phyloP scores from a whole-genome alignment of 1,140 invertebrate species.

The Megalopta genalis region DNA sequence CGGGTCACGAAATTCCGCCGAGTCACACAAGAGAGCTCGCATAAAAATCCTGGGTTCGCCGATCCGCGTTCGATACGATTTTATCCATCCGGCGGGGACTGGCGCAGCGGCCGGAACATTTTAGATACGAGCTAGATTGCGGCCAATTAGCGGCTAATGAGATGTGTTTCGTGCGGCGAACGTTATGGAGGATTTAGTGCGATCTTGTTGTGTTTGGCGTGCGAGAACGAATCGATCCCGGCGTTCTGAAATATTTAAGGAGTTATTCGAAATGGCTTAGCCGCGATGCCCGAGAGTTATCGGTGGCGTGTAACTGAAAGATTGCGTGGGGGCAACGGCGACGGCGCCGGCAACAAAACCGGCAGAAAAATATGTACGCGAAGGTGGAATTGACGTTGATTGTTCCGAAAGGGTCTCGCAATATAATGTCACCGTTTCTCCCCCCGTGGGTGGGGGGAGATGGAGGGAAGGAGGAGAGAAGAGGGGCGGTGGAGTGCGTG shows the following conservation, averaged over 20 bases:
- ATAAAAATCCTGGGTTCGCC: too few relatives aligned
- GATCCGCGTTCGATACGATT: too few relatives aligned
- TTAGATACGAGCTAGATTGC: too few relatives aligned
- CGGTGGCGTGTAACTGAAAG: neutral
- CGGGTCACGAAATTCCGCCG: too few relatives aligned
- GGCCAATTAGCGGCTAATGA: neutral
- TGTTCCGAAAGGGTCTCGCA: constrained; percentile 1
- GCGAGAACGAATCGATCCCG: neutral
- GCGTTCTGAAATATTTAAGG: neutral
- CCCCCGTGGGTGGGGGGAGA: too few relatives aligned
- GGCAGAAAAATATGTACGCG: neutral
- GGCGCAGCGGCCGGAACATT: too few relatives aligned
- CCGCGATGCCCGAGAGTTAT: neutral
- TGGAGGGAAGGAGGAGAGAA: too few relatives aligned
- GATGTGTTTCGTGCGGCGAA: neutral
- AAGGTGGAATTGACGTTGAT: constrained; percentile 2
- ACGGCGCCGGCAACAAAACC: neutral
- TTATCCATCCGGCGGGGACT: too few relatives aligned
- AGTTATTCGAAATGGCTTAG: neutral
- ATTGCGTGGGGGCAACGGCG: neutral
- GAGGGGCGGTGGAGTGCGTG: neutral
- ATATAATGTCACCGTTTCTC: constrained; percentile 7
- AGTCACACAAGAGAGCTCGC: too few relatives aligned
- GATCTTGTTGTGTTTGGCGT: neutral
- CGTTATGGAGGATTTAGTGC: neutral